A percentile compares a stretch with the other conserved stretches of the same genome.
These are phyloP conservation scores for Notodonta dromedarius DNA, from an alignment of 2,888 invertebrate species.

Conservation along the genomic window DNA sequence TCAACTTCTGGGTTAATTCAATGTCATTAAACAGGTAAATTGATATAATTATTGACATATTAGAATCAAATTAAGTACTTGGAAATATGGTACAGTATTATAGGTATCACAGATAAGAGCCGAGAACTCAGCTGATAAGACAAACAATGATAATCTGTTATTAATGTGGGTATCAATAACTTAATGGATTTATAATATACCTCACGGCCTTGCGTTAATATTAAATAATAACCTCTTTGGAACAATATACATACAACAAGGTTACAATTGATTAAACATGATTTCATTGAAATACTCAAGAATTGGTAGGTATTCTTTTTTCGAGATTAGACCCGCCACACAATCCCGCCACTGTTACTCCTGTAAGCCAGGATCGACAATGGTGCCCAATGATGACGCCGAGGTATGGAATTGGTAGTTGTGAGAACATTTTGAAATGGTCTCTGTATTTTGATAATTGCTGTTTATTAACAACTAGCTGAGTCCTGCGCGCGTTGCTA, in stretches of 20 bases:
- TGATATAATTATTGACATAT: constrained; percentile 2
- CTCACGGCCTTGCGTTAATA: background rate
- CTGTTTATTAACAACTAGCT: no score
- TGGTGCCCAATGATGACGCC: no score
- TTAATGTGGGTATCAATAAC: constrained; percentile 22
- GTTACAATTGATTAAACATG: constrained; percentile 8
- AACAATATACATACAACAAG: background rate
- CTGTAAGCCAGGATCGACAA: no score
- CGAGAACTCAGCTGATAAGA: background rate
- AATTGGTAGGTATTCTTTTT: no score
- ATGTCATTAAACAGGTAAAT: background rate
- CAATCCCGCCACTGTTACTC: no score
- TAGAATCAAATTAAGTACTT: constrained; percentile 8
- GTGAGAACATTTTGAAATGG: no score
- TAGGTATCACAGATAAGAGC: constrained; percentile 18
- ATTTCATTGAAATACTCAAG: constrained; percentile 4
- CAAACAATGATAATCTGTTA: constrained; percentile 24
- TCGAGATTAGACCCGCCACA: no score
- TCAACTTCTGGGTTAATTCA: background rate
- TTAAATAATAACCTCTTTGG: background rate
- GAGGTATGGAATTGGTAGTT: no score
- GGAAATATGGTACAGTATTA: constrained; percentile 2
- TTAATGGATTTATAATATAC: constrained; percentile 11
- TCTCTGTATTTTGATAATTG: no score
- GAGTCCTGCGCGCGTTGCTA: no score